Evolutionary conservation across 2,888 invertebrate species (phyloP).

Genomic region (Philaethria dido): DNA sequence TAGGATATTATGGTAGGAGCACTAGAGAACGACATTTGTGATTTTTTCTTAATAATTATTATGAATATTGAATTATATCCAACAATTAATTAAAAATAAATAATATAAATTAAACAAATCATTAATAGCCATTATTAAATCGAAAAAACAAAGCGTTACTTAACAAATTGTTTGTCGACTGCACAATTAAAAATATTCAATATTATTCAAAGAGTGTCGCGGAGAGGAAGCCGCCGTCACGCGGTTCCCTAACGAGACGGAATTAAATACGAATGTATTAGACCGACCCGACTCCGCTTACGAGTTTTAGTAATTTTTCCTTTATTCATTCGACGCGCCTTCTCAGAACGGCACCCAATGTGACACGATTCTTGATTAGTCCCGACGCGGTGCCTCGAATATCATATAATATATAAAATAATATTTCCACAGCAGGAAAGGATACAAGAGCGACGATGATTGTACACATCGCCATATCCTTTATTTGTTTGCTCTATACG

Average conservation of each 20-base stretch:
- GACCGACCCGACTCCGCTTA: slow-evolving; percentile 59
- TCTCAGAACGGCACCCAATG: slow-evolving; percentile 62
- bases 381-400: slow-evolving; percentile 59
- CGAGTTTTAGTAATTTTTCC: slow-evolving; percentile 68
- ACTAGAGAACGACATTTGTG: too few species aligned
- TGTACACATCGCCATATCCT: slow-evolving; percentile 53
- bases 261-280: slow-evolving; percentile 77
- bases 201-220: slow-evolving; percentile 68
- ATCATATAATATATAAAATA: slow-evolving; percentile 34
- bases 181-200: slow-evolving; percentile 40
- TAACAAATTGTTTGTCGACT: slow-evolving; percentile 15
- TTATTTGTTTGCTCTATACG: slow-evolving; percentile 52
- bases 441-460: slow-evolving; percentile 41
- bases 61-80: too few species aligned
- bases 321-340: slow-evolving; percentile 67
- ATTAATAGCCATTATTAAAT: background rate
- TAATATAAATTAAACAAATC: background rate
- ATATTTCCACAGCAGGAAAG: slow-evolving; percentile 46
- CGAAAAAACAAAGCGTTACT: background rate
- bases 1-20: too few species aligned
- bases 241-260: slow-evolving; percentile 70
- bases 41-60: too few species aligned
- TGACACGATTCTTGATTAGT: slow-evolving; percentile 71
- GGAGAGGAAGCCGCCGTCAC: slow-evolving; percentile 74
- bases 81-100: background rate